Base-by-base conservation (phyloP, 1,140 invertebrate species). In the Conus betulinus region DNA sequence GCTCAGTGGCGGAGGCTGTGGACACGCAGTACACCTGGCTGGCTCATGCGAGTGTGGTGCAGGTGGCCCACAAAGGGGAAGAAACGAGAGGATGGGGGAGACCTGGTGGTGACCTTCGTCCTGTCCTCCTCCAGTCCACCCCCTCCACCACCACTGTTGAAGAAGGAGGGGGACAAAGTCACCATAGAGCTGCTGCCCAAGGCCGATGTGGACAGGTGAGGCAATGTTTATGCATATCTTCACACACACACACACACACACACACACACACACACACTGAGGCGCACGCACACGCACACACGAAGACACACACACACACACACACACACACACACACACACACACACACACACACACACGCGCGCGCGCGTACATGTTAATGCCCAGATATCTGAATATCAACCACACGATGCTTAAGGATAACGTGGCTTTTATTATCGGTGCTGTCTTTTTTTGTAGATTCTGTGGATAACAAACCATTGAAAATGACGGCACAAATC, bases 151-250 rank as follows among this genome's bases (percentile, higher is more conserved):
- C 52, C 53, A n/a, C 85, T 87, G 39, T 5, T 87, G 67, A 53
- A 20, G 51, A 78, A 76, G 23, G 53, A 25, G 15, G 85, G 85
- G 8, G 52, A 13, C 85, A 23, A 8, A 8, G 57, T 88, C 20
- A 88, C 63, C n/a, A 27, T 88, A 52, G 87, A 88, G 67, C 39
- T 88, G 6, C 53, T 88, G 67, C 87, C 85, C 3, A 91, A 89
- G 76, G 17, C 87, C 13, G 79, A 87, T 27, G 87, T 86, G 6
- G 87, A 89, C 79, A 89, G 88, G 90, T 90, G 67, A 84, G 87
- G 71, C 5, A 11, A 17, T 27, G 11, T 2, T 39, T 60, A 71
- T 8, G 5, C 25, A 39, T 25, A 51, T 27, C 20, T 52, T 23
- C 57, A 71, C 57, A 67, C 25, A 7, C 52, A 60, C 52, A 60